Evolutionary conservation across 2,113 vertebrate species (phyloP).

Genomic region (Seriola rivoliana): DNA sequence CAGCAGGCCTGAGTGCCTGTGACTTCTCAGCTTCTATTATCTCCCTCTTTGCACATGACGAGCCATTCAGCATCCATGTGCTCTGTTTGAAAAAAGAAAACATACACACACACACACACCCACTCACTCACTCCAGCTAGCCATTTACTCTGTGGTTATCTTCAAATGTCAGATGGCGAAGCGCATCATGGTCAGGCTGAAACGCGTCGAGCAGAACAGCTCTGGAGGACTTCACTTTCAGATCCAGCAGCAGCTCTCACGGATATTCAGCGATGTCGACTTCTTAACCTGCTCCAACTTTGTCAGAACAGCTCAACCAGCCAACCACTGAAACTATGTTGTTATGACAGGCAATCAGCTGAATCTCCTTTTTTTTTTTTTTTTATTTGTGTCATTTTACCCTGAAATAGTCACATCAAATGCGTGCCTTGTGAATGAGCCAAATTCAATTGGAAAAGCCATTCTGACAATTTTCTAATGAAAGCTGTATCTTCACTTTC

Average conservation of each 20-base stretch:
- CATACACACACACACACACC: neutral
- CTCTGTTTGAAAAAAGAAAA: conserved; percentile 21
- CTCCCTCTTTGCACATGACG: conserved; percentile 71
- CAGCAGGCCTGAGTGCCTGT: conserved; percentile 54
- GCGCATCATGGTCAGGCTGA: conserved; percentile 53
- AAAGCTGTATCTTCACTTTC: conserved; percentile 36
- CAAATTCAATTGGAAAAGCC: conserved; percentile 23
- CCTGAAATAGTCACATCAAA: conserved; percentile 33
- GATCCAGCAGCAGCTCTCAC: conserved; percentile 47
- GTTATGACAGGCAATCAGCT: conserved; percentile 39
- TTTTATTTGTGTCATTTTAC: conserved; percentile 30
- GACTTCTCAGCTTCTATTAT: conserved; percentile 71
- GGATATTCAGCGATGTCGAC: conserved; percentile 39
- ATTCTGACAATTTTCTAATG: conserved; percentile 28
- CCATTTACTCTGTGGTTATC: conserved; percentile 70
- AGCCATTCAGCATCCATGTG: conserved; percentile 64
- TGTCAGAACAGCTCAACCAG: conserved; percentile 22
- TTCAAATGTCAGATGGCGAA: conserved; percentile 68
- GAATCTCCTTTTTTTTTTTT: conserved; percentile 22
- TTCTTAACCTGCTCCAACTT: conserved; percentile 18
- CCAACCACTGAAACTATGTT: conserved; percentile 14
- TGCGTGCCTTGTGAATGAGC: conserved; percentile 6
- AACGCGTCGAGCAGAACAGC: conserved; percentile 62
- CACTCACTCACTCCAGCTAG: conserved; percentile 26
- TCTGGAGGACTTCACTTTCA: conserved; percentile 55